These are phyloP conservation scores for Lottia gigantea DNA, from an alignment of 2,888 invertebrate species.

Conservation along the genomic window DNA sequence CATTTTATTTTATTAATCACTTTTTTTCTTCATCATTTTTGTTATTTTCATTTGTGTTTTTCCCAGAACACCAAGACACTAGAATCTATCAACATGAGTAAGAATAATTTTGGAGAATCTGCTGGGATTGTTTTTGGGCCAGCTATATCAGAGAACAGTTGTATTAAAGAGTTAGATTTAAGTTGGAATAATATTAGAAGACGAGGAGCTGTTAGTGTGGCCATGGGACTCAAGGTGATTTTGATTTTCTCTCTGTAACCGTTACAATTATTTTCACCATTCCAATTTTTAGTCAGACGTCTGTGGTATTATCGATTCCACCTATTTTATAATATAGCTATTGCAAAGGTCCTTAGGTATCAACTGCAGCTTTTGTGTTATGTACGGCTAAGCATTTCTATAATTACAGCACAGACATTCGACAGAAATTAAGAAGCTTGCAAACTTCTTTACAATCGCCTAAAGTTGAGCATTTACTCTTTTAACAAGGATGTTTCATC, in stretches of 20 bases:
- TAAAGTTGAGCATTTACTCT: too few species aligned
- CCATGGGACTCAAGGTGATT: slow-evolving; percentile 63
- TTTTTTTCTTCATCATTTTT: neutral
- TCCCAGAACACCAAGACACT: slow-evolving; percentile 59
- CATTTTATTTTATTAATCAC: neutral
- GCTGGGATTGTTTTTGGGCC: slow-evolving; percentile 63
- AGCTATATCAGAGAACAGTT: slow-evolving; percentile 65
- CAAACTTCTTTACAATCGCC: too few species aligned
- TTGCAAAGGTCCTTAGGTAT: too few species aligned
- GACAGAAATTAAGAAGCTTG: too few species aligned
- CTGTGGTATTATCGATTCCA: too few species aligned
- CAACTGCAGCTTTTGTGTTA: too few species aligned
- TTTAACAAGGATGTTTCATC: neutral
- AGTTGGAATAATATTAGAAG: slow-evolving; percentile 66
- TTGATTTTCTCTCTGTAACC: neutral
- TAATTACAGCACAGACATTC: too few species aligned
- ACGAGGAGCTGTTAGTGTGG: slow-evolving; percentile 64
- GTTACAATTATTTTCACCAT: too few species aligned
- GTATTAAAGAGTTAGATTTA: slow-evolving; percentile 63
- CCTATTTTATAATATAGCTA: too few species aligned
- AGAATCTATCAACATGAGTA: slow-evolving; percentile 64
- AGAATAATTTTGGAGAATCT: slow-evolving; percentile 64
- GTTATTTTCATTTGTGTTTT: neutral
- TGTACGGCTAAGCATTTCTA: too few species aligned
- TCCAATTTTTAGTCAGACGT: too few species aligned